Evolutionary conservation across 2,888 invertebrate genomes (phyloP).

Genomic region (Lycocerus yunnanus): DNA sequence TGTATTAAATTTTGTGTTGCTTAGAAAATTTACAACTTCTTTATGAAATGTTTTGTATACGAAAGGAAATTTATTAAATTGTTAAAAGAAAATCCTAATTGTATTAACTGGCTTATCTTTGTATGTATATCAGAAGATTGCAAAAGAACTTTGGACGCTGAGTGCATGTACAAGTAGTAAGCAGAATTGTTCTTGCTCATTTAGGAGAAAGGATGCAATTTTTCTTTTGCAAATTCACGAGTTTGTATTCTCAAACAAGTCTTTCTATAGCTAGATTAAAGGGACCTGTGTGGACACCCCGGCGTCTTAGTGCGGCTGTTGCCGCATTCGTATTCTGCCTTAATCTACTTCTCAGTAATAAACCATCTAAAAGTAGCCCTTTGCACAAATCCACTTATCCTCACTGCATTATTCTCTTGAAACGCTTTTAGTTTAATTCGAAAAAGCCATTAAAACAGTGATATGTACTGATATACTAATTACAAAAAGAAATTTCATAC

Average conservation of each 20-base stretch:
- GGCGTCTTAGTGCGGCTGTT: conserved; percentile 37
- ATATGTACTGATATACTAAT: neutral
- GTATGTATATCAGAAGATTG: conserved; percentile 49
- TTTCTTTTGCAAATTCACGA: conserved; percentile 50
- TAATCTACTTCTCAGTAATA: conserved; percentile 22
- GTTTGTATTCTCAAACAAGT: conserved; percentile 50
- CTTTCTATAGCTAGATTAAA: conserved; percentile 45
- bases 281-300: conserved; percentile 44
- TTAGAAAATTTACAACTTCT: neutral
- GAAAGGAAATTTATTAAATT: conserved; percentile 51
- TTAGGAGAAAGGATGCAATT: conserved; percentile 49
- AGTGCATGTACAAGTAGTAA: conserved; percentile 47
- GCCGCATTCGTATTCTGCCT: conserved; percentile 25
- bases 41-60: neutral
- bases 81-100: conserved; percentile 53
- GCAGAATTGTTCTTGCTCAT: conserved; percentile 44
- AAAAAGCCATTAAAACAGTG: neutral
- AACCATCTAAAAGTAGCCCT: conserved; percentile 24
- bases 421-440: neutral
- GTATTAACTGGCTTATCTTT: conserved; percentile 50
- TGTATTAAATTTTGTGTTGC: neutral
- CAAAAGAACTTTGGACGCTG: conserved; percentile 45
- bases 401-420: neutral
- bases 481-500: neutral
- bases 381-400: conserved; percentile 19